Evolutionary conservation across 2,797 vertebrate species (phyloP), one percentile per base, ranked within the genome.

Genomic region (Vipera ursinii): DNA sequence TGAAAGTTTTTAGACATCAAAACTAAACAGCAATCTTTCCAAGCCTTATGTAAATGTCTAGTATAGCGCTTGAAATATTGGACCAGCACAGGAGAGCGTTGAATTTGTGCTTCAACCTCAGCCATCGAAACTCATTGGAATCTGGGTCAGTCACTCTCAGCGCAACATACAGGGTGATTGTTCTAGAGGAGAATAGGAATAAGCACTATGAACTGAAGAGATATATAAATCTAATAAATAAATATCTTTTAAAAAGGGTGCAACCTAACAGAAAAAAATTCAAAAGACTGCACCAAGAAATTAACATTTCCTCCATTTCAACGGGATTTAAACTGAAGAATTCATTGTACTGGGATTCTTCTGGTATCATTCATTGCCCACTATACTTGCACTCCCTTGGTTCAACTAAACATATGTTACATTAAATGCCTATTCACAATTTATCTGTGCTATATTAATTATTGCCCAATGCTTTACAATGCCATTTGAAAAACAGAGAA

Each of bases 401-500:
- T 56, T 93, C 78, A 57, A 48, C 65, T 78, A 6, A 38, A 85
- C 6, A 63, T 15, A 26, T 13, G 32, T 17, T 13, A 73, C 48
- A 44, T 57, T 78, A 48, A 56, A 85, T 63, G 3, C 3, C 57
- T 55, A 4, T 28, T 61, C 22, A 22, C 14, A 55, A 17, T 1
- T 55, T 51, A 87, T 1, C 0, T 22, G 26, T 89, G 26, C 87
- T 0, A 0, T 6, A 57, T 51, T 69, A 1, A 6, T n/a, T 53
- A 5, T 51, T 14, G 26, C 6, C 22, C 44, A 15, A 10, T 60
- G n/a, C 22, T 24, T 55, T 0, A 24, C 2, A 53, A 2, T 14
- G 10, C 14, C n/a, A 12, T 28, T 5, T 78, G 65, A 32, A 92
- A 93, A 5, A n/a, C 89, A 57, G 92, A 93, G 69, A 82, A 88